Conservation (phyloP, 2,113 vertebrate species). For the Pionites leucogaster region DNA sequence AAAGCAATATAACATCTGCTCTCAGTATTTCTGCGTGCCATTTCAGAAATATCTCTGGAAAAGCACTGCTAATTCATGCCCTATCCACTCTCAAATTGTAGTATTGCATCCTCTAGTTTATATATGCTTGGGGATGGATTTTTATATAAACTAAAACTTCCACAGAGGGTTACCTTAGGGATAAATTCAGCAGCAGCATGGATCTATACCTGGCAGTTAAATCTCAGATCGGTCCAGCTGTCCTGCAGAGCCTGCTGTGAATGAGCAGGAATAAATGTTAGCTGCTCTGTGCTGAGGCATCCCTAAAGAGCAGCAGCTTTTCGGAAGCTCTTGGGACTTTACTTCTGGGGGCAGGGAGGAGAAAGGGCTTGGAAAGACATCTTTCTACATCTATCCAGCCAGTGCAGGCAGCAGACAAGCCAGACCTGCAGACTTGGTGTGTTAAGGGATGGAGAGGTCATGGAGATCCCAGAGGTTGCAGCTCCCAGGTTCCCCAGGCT, state of each 20-base stretch:
- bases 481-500: not conserved
- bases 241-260: not conserved
- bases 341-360: not conserved
- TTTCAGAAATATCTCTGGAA: conserved; percentile 48
- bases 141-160: conserved; percentile 13
- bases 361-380: not conserved
- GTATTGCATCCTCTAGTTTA: conserved; percentile 15
- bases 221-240: not conserved
- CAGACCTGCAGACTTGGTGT: not conserved
- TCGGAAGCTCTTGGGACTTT: not conserved
- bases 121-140: conserved; percentile 17
- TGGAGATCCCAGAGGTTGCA: not conserved
- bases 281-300: not conserved
- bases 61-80: conserved; percentile 35
- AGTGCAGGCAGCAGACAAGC: not conserved
- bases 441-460: not conserved
- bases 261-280: not conserved
- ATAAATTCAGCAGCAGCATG: conserved; percentile 11
- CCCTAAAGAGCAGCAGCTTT: not conserved
- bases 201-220: not conserved
- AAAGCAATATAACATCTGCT: conserved; percentile 61
- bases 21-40: conserved; percentile 36
- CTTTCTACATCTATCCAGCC: not conserved
- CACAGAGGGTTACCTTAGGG: not conserved
- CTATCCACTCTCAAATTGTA: conserved; percentile 1